phyloP scores from a whole-genome alignment of 2,888 invertebrate genomes.

The Xanthia togata region DNA sequence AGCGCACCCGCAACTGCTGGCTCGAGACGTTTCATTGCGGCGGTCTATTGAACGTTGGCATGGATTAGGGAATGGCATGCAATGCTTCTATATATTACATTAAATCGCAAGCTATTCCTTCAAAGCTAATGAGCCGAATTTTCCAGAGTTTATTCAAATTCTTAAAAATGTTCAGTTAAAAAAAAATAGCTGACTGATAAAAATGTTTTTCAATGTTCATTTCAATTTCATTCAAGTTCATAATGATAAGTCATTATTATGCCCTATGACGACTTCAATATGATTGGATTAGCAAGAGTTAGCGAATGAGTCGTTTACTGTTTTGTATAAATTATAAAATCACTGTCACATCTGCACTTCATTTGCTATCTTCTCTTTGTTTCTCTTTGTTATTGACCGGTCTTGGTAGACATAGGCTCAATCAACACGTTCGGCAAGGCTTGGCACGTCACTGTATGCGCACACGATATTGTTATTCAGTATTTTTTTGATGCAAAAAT shows the following conservation, averaged over 20 bases:
- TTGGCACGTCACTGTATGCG: not conserved
- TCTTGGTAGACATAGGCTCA: not conserved
- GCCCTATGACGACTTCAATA: not conserved
- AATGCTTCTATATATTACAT: not conserved
- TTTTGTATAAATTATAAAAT: not conserved
- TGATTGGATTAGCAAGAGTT: not conserved
- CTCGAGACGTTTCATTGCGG: constrained; percentile 41
- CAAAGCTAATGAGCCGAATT: not conserved
- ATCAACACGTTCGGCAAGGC: constrained; percentile 38
- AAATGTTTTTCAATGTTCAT: not conserved
- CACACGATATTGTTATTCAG: constrained; percentile 2
- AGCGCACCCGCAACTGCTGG: constrained; percentile 30
- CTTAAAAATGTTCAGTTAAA: not conserved
- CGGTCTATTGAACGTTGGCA: not conserved
- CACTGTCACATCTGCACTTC: not conserved
- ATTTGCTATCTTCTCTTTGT: not conserved
- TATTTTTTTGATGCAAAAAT: constrained; percentile 10
- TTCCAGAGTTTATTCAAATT: too few species aligned
- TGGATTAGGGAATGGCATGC: not conserved
- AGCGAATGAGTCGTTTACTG: not conserved
- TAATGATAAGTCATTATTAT: not conserved
- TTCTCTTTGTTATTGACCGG: constrained; percentile 6
- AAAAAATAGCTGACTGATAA: not conserved
- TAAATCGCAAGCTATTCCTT: not conserved
- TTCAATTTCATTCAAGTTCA: too few species aligned